A percentile compares a stretch with the other conserved stretches of the same genome.
These are phyloP conservation scores for Acestrorhynchus altus DNA, from an alignment of 2,797 vertebrate species.

Conservation along the genomic window DNA sequence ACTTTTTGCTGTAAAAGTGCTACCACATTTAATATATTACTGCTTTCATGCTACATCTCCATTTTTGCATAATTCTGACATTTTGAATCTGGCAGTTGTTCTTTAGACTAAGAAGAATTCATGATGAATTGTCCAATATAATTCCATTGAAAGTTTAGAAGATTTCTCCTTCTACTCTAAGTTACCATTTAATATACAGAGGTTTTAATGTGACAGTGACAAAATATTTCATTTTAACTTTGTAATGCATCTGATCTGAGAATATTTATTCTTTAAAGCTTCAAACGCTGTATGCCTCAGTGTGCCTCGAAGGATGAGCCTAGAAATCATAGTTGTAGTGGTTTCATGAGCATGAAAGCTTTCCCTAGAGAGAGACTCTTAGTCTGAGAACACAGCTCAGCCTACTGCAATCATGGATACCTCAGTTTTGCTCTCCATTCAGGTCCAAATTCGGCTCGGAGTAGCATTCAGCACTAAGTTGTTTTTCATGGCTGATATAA, in stretches of 20 bases:
- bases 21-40: too few relatives aligned
- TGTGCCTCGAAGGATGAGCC: not conserved
- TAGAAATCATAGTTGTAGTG: not conserved
- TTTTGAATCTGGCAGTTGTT: too few relatives aligned
- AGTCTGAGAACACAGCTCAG: not conserved
- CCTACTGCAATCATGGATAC: not conserved
- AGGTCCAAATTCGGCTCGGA: not conserved
- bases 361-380: not conserved
- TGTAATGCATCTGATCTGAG: not conserved
- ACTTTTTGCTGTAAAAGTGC: too few relatives aligned
- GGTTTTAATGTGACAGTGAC: too few relatives aligned
- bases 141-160: too few relatives aligned
- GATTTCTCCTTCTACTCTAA: too few relatives aligned
- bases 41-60: too few relatives aligned
- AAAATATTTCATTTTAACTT: too few relatives aligned
- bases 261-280: not conserved
- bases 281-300: not conserved
- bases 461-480: slow-evolving; percentile 3
- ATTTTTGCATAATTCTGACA: too few relatives aligned
- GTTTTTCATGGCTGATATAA: slow-evolving; percentile 22
- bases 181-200: too few relatives aligned
- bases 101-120: too few relatives aligned
- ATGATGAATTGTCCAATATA: too few relatives aligned
- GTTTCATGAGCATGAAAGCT: not conserved
- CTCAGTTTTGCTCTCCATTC: not conserved